Percentiles rank a stretch among this genome's conserved stretches.
These are phyloP conservation scores for Lepilemur septentrionalis DNA, from an alignment of 2,797 vertebrate species.

Conservation along the genomic window DNA sequence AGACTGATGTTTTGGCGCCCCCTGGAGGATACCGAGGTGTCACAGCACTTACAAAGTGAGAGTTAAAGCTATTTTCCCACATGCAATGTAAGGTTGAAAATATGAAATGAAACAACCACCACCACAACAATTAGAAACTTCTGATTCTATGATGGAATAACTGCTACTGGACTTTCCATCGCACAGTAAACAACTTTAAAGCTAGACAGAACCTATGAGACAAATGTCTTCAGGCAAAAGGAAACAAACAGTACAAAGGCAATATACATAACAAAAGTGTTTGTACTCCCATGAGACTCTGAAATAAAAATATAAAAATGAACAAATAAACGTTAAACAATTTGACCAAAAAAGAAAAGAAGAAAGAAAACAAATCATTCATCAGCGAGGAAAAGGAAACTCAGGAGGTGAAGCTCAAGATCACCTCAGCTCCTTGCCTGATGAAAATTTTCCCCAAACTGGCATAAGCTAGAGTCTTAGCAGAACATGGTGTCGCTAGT, in stretches of 20 bases:
- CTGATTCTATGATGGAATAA: neutral
- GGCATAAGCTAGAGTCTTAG: neutral
- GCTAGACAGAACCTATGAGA: neutral
- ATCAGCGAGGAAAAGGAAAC: neutral
- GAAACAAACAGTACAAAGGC: neutral
- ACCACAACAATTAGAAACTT: neutral
- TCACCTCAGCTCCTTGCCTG: neutral
- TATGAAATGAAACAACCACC: neutral
- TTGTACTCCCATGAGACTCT: too few relatives aligned
- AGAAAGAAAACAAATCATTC: neutral
- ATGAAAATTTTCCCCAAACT: neutral
- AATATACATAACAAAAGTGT: too few relatives aligned
- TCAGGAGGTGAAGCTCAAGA: neutral
- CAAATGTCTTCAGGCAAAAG: neutral
- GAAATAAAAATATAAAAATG: too few relatives aligned
- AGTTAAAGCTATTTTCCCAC: neutral
- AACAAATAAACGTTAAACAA: too few relatives aligned
- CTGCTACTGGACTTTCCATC: neutral
- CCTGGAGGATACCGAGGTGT: neutral
- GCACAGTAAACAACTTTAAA: neutral
- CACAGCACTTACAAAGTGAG: neutral
- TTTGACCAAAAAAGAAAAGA: too few relatives aligned
- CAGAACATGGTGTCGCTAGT: neutral
- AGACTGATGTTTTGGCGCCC: slow-evolving; percentile 46
- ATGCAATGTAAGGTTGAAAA: neutral